Conservation (phyloP, 2,888 invertebrate genomes). For the Abrostola tripartita region DNA sequence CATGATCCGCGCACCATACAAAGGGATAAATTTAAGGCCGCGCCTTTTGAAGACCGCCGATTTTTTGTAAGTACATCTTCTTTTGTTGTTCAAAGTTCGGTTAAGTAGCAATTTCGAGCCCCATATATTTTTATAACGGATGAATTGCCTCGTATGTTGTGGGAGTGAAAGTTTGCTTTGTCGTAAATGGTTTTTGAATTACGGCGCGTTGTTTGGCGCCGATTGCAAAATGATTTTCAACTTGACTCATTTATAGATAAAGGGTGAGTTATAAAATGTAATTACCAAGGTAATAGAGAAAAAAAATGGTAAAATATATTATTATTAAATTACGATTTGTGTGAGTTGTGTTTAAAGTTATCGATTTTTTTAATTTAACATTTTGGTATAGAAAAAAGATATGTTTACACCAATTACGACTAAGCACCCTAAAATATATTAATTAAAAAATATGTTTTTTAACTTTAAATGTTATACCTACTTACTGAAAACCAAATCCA, state of each 20-base stretch:
- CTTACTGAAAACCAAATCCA: not conserved
- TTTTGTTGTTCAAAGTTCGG: conserved; percentile 64
- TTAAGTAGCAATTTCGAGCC: conserved; percentile 27
- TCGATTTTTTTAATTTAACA: too few species aligned
- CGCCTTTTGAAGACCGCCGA: conserved; percentile 66
- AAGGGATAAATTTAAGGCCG: conserved; percentile 55
- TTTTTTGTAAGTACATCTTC: conserved; percentile 75
- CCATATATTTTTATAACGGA: conserved; percentile 10
- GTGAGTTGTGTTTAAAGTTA: too few species aligned
- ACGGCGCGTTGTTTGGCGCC: conserved; percentile 13
- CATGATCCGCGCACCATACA: conserved; percentile 44
- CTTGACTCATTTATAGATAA: not conserved
- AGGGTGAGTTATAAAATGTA: not conserved
- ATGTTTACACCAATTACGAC: too few species aligned
- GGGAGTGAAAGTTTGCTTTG: not conserved
- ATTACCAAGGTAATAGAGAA: not conserved
- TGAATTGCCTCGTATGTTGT: conserved; percentile 9
- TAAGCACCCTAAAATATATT: too few species aligned
- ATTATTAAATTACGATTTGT: too few species aligned
- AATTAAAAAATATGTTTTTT: too few species aligned
- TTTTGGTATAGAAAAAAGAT: too few species aligned
- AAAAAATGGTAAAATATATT: too few species aligned
- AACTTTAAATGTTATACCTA: too few species aligned
- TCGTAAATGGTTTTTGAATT: conserved; percentile 27
- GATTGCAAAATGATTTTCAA: conserved; percentile 6